A percentile compares a stretch with the other conserved stretches of the same genome.
These are phyloP conservation scores for Cryptosula pallasiana DNA, from an alignment of 2,888 invertebrate species.

Conservation along the genomic window DNA sequence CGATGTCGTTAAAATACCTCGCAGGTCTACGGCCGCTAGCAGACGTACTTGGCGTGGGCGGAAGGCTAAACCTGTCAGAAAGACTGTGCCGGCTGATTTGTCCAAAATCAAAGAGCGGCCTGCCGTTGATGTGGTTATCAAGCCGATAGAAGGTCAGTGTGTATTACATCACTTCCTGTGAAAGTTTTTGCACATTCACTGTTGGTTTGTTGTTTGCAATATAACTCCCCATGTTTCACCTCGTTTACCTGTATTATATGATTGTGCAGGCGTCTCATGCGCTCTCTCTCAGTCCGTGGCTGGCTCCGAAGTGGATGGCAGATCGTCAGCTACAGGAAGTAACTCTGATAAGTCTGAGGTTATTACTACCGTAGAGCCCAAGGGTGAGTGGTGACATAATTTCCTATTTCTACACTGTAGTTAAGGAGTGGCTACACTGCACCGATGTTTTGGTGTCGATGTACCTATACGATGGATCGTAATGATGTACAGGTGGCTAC, in stretches of 20 bases:
- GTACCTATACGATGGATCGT: no score
- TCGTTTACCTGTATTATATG: no score
- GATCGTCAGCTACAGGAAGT: background rate
- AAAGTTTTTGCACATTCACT: no score
- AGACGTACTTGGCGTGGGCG: background rate
- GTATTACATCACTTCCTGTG: no score
- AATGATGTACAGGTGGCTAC: no score
- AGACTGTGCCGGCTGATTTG: background rate
- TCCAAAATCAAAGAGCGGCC: background rate
- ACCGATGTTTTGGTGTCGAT: no score
- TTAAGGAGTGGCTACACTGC: no score
- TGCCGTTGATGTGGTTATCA: background rate
- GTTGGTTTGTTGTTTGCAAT: background rate
- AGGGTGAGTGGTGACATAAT: background rate
- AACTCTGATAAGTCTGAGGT: background rate
- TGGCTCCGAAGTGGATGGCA: background rate
- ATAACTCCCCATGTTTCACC: no score
- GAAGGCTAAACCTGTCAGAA: conserved; percentile 4
- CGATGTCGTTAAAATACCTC: background rate
- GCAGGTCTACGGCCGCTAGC: background rate
- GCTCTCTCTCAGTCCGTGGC: background rate
- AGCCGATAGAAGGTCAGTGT: background rate
- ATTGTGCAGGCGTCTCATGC: conserved; percentile 8
- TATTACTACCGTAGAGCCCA: conserved; percentile 2
- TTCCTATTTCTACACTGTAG: no score